Percentiles rank a stretch among this genome's conserved stretches.
phyloP scores from a whole-genome alignment of 2,113 vertebrate species.

The Microcebus tavaratra region DNA sequence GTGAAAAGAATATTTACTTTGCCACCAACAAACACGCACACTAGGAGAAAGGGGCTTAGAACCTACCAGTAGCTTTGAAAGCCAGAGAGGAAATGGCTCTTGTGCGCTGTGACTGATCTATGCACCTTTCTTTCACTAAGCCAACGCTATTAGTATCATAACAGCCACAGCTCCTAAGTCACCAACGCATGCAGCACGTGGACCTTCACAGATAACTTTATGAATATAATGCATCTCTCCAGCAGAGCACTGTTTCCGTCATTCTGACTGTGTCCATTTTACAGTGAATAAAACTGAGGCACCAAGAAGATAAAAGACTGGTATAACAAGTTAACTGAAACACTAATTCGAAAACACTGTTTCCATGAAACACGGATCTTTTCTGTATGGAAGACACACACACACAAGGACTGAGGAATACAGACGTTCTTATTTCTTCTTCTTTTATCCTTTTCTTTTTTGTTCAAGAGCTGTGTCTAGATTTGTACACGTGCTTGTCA shows the following conservation, averaged over 20 bases:
- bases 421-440: neutral
- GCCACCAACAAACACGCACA: neutral
- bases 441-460: neutral
- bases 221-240: rapidly evolving
- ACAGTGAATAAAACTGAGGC: neutral
- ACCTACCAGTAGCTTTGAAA: neutral
- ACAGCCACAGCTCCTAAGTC: neutral
- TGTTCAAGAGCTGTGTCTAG: neutral
- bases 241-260: neutral
- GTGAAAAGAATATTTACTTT: constrained; percentile 54
- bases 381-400: neutral
- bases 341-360: neutral
- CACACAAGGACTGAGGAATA: neutral
- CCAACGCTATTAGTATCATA: no score
- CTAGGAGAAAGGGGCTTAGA: neutral
- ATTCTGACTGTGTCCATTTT: neutral
- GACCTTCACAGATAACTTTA: neutral
- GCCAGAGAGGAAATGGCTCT: neutral
- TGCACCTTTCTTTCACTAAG: neutral
- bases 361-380: neutral
- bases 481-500: constrained; percentile 49
- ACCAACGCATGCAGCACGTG: rapidly evolving
- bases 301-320: neutral
- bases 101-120: rapidly evolving
- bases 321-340: neutral